These are phyloP conservation scores for Peromyscus nudipes DNA, from an alignment of 2,797 vertebrate species.

Conservation along the genomic window DNA sequence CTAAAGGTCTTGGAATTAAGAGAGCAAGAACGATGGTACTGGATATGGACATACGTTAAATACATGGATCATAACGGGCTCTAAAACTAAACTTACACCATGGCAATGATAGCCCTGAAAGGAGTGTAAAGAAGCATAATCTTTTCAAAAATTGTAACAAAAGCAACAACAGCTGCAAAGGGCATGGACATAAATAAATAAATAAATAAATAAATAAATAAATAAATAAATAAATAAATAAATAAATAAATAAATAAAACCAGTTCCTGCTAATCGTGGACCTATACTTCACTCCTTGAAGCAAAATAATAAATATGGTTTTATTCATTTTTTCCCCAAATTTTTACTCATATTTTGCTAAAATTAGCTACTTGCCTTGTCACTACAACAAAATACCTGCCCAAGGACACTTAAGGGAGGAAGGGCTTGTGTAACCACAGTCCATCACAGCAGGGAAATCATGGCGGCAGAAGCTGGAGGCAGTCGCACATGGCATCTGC, in stretches of 20 bases:
- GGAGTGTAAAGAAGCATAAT: background rate
- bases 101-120: background rate
- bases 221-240: background rate
- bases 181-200: background rate
- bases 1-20: constrained; percentile 10
- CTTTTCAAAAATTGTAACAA: constrained; percentile 16
- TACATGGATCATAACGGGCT: background rate
- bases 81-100: background rate
- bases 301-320: background rate
- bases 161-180: background rate
- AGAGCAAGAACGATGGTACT: background rate
- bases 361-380: background rate
- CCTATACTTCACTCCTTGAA: background rate
- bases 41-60: background rate
- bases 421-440: background rate
- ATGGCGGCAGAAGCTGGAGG: background rate
- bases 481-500: background rate
- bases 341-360: background rate
- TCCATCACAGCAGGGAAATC: background rate
- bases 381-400: background rate
- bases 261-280: background rate
- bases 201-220: too few relatives aligned
- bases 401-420: background rate
- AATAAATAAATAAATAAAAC: background rate
- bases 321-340: background rate